phyloP scores from a whole-genome alignment of 2,113 vertebrate species.

The Pterocles burchelli region DNA sequence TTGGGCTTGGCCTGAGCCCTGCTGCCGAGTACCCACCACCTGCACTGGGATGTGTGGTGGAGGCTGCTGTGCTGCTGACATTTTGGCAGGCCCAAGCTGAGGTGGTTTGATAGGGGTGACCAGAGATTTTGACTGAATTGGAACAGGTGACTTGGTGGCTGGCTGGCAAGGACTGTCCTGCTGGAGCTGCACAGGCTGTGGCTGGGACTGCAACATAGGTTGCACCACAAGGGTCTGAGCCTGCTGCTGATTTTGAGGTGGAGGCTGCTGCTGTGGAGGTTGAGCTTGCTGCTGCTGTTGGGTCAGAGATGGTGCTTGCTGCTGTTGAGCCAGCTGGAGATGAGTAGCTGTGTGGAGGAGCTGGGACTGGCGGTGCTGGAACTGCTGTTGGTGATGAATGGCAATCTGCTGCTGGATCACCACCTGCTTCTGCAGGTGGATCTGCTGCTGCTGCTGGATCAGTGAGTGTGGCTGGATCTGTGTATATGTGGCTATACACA shows the following conservation, averaged over 20 bases:
- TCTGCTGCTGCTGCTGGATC: constrained; percentile 87
- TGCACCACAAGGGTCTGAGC: constrained; percentile 96
- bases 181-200: constrained; percentile 69
- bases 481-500: constrained; percentile 75
- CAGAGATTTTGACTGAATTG: constrained; percentile 89
- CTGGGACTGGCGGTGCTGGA: constrained; percentile 90
- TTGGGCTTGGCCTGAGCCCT: constrained; percentile 84
- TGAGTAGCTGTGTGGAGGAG: constrained; percentile 89
- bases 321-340: constrained; percentile 82
- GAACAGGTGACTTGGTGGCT: constrained; percentile 81
- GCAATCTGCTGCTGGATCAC: constrained; percentile 85
- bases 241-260: constrained; percentile 70
- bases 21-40: constrained; percentile 91
- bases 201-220: constrained; percentile 88
- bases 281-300: constrained; percentile 79
- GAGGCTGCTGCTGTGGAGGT: constrained; percentile 65
- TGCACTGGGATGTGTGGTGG: constrained; percentile 93
- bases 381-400: constrained; percentile 86
- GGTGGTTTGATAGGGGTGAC: constrained; percentile 80
- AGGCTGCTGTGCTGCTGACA: constrained; percentile 73
- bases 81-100: constrained; percentile 74
- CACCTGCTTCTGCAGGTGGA: constrained; percentile 83
- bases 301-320: constrained; percentile 64
- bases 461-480: constrained; percentile 83
- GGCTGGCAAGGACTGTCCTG: constrained; percentile 68